Base-by-base conservation (phyloP, 2,797 vertebrate species). In the Aldrovandia affinis region DNA sequence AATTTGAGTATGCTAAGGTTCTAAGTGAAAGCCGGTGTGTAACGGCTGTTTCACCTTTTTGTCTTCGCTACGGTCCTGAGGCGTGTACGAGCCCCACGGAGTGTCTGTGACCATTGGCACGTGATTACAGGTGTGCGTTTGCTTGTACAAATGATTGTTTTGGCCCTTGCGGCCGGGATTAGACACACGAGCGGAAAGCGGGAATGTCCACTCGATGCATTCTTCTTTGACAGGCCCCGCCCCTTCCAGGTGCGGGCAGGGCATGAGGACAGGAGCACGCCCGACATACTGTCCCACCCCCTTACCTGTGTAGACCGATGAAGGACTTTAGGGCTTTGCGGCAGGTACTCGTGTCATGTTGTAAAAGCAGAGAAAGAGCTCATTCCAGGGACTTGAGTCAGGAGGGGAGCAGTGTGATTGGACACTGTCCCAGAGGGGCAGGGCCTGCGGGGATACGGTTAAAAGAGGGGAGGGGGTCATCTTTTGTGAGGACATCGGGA, bases 71-170 rank as follows among this genome's bases (percentile, higher is more conserved):
- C 0, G 39, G 6, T 44, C 42, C 73, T 2, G 25, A 44, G 42
- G 39, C 28, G 42, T 77, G 25, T n/a, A 25, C 25, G 42, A 44
- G 42, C 73, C 42, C 42, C 73, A 47, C 25, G n/a, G 82, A n/a
- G 15, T 10, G 22, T 44, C 61, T 20, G 9, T 28, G 42, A 55
- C 81, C 82, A n/a, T 79, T 82, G 15, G 28, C 85, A 55, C 50
- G 65, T 87, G 86, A 90, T 92, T 83, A 89, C 83, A 84, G 73
- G 22, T 59, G 1, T 54, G 59, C 88, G 90, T 92, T 93, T 91
- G 88, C 90, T 86, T 88, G 88, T 87, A 90, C 90, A 90, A 90
- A 87, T 79, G 33, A 63, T 1, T 59, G 75, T 84, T 84, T 63
- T 61, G 33, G 77, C 84, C 20, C 20, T 78, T 0, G 0, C 59